These are phyloP conservation scores for Calameuta filiformis DNA, from an alignment of 2,888 invertebrate genomes.

Conservation along the genomic window DNA sequence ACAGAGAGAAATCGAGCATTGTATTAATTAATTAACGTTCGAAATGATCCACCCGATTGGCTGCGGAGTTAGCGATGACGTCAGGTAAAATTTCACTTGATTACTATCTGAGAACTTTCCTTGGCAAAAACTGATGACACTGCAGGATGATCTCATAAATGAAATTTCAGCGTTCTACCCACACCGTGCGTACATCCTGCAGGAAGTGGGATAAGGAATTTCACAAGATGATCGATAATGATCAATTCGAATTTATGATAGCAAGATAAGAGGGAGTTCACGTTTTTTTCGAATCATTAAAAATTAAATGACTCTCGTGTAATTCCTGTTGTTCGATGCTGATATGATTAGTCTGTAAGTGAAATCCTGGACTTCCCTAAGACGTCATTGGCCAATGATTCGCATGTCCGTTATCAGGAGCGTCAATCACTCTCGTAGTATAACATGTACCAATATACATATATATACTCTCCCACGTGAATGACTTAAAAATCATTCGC, in stretches of 20 bases:
- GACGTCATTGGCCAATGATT: constrained; percentile 12
- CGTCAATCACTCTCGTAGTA: neutral
- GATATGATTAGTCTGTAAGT: neutral
- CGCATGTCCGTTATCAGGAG: constrained; percentile 3
- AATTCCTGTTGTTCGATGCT: constrained; percentile 9
- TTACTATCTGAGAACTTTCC: neutral
- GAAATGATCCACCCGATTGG: neutral
- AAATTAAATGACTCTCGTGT: neutral
- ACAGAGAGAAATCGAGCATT: constrained; percentile 6
- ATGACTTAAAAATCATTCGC: neutral
- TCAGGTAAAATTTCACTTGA: neutral
- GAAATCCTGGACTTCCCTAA: constrained; percentile 13
- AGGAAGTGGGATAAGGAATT: neutral
- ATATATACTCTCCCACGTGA: neutral
- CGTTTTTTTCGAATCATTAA: neutral
- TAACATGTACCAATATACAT: neutral
- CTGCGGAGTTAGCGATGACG: neutral
- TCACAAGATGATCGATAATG: neutral
- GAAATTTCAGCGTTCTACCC: neutral
- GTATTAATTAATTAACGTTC: neutral
- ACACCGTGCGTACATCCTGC: neutral
- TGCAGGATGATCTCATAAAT: neutral
- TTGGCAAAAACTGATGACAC: neutral
- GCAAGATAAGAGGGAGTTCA: neutral
- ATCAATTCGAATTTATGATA: neutral